Conservation (phyloP, 2,797 vertebrate species). For the Pelochelys cantorii region DNA sequence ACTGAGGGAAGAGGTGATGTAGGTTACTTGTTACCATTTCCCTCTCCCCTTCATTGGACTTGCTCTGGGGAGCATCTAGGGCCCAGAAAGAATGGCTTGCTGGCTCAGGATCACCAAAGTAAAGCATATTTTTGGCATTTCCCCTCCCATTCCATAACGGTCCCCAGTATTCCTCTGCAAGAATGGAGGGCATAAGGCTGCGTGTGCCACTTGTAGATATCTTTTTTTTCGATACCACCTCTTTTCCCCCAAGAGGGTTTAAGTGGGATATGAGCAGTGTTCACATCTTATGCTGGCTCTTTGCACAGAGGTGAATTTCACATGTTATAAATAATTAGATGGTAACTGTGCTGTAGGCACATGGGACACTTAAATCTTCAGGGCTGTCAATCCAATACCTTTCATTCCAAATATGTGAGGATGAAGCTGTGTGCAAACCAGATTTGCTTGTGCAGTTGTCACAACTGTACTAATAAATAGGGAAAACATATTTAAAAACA, state of each 20-base stretch:
- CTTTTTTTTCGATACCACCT: background rate
- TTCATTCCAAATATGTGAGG: background rate
- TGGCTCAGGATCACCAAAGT: no score
- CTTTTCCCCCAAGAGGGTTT: background rate
- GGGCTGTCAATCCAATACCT: background rate
- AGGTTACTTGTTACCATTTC: background rate
- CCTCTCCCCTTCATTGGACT: background rate
- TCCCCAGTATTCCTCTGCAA: background rate
- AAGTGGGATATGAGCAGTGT: background rate
- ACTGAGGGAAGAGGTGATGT: background rate
- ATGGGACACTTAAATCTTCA: background rate
- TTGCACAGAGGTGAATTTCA: background rate
- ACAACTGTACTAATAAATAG: background rate
- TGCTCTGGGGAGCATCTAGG: no score
- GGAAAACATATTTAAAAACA: background rate
- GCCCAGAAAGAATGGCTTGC: no score
- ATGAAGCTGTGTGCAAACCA: background rate
- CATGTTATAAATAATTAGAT: background rate
- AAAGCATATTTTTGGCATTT: background rate
- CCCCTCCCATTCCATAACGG: rapidly evolving
- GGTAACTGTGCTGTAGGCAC: background rate
- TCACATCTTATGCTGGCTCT: background rate
- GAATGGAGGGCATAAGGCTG: background rate
- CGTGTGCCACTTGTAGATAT: rapidly evolving
- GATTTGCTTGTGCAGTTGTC: background rate